Conservation (phyloP, 2,888 invertebrate genomes). For the Nyleta sp. region DNA sequence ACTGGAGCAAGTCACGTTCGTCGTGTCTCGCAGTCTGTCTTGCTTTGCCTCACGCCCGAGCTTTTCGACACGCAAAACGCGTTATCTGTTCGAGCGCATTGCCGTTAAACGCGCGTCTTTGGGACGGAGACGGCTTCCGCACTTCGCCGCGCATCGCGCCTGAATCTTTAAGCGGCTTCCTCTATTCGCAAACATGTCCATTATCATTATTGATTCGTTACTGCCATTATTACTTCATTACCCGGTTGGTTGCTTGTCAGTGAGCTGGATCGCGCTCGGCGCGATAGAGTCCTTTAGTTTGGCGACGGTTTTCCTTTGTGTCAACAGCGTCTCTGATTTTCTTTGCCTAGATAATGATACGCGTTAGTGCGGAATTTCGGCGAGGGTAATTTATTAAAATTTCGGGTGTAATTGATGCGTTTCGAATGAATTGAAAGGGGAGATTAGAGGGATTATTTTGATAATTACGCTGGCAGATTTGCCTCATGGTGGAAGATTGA, state of each 20-base stretch:
- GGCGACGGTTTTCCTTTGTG: slow-evolving; percentile 46
- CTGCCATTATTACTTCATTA: slow-evolving; percentile 76
- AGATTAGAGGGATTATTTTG: too few relatives aligned
- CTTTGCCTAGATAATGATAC: slow-evolving; percentile 41
- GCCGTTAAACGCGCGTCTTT: slow-evolving; percentile 53
- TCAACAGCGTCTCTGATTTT: slow-evolving; percentile 42
- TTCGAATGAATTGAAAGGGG: not conserved
- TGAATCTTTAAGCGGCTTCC: slow-evolving; percentile 65
- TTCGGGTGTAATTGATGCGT: slow-evolving; percentile 1
- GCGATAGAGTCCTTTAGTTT: slow-evolving; percentile 42
- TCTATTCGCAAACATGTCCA: slow-evolving; percentile 69
- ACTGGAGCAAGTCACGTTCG: slow-evolving; percentile 57
- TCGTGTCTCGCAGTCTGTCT: slow-evolving; percentile 43
- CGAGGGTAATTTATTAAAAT: slow-evolving; percentile 23
- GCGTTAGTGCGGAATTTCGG: slow-evolving; percentile 10
- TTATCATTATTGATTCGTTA: slow-evolving; percentile 75
- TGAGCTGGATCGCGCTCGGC: slow-evolving; percentile 39
- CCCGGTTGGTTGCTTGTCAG: slow-evolving; percentile 63
- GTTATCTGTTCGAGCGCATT: slow-evolving; percentile 60
- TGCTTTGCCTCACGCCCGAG: slow-evolving; percentile 21
- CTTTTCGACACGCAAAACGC: slow-evolving; percentile 51
- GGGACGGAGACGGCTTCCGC: slow-evolving; percentile 46
- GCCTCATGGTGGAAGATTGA: too few relatives aligned
- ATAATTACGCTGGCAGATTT: too few relatives aligned
- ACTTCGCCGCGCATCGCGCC: slow-evolving; percentile 58